These are phyloP conservation scores for Drosophila peninsularis DNA, from an alignment of 2,888 invertebrate genomes.

Conservation along the genomic window DNA sequence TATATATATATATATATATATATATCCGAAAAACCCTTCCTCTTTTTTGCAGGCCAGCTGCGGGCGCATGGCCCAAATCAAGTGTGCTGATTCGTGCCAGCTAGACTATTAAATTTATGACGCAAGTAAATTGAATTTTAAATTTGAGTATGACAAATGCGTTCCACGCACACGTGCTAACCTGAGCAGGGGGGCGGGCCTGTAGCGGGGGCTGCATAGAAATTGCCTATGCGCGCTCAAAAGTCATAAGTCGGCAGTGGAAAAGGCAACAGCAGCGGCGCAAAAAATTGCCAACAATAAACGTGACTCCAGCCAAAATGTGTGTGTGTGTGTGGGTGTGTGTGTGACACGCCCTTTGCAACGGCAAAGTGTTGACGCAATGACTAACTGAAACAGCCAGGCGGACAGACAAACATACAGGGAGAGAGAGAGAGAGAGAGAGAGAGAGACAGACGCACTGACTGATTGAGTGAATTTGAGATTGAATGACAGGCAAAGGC, in stretches of 20 bases:
- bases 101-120: constrained; percentile 79
- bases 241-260: constrained; percentile 76
- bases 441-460: constrained; percentile 48
- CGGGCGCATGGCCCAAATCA: constrained; percentile 54
- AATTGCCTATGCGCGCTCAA: constrained; percentile 71
- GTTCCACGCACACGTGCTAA: constrained; percentile 32
- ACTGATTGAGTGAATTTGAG: constrained; percentile 81
- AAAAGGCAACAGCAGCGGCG: constrained; percentile 19
- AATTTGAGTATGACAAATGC: constrained; percentile 83
- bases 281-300: constrained; percentile 67
- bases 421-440: constrained; percentile 29
- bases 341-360: constrained; percentile 15
- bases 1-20: not conserved
- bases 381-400: constrained; percentile 75
- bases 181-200: not conserved
- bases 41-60: constrained; percentile 11
- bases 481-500: constrained; percentile 66
- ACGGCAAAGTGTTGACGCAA: constrained; percentile 75
- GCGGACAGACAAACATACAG: too few relatives aligned
- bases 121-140: constrained; percentile 83
- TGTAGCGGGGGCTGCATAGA: constrained; percentile 44
- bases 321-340: constrained; percentile 15
- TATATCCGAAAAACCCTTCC: constrained; percentile 16
- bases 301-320: constrained; percentile 57
- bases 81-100: constrained; percentile 46